Evolutionary conservation across 2,888 invertebrate genomes (phyloP), one percentile per base, ranked within the genome.

Genomic region (Acleris sparsana): DNA sequence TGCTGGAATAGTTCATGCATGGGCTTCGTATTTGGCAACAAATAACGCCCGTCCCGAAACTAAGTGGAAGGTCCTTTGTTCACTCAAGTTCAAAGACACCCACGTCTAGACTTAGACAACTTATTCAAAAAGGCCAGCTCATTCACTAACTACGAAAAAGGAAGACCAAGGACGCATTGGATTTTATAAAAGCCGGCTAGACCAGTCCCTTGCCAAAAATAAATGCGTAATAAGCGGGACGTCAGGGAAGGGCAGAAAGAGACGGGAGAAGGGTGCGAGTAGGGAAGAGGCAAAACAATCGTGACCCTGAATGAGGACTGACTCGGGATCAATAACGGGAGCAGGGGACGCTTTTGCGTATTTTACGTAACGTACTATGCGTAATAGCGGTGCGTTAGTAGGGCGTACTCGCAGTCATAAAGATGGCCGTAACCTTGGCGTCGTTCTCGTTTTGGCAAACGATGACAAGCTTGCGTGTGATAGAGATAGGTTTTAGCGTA

Each of bases 231-330:
- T 66, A 62, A 61, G 4, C 56, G 49, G 53, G 63, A 43, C 44
- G 13, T 44, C 44, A 46, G 7, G 59, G 65, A 61, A 61, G 73
- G 78, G 65, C 9, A 9, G 71, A 80, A 17, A 73, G 72, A 63
- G 83, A 83, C 56, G 65, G 11, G 44, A 57, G 11, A 61, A 74
- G 68, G 53, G 78, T 58, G 3, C 65, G 78, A 85, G 66, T 67
- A 76, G 72, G 83, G 82, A n/a, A 59, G 68, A 51, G 63, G 66
- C 77, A 79, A 84, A 86, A 87, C 84, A 87, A 76, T 69, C 18
- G 72, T 84, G 86, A 85, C 87, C 87, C 75, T 87, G 87, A 86
- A 83, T 75, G 82, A 77, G 77, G 75, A 60, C 60, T 78, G 75
- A 68, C 52, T 70, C n/a, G 59, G 70, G 84, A 86, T 87, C 85